phyloP scores from a whole-genome alignment of 2,113 vertebrate genomes.

The Empidonax traillii region DNA sequence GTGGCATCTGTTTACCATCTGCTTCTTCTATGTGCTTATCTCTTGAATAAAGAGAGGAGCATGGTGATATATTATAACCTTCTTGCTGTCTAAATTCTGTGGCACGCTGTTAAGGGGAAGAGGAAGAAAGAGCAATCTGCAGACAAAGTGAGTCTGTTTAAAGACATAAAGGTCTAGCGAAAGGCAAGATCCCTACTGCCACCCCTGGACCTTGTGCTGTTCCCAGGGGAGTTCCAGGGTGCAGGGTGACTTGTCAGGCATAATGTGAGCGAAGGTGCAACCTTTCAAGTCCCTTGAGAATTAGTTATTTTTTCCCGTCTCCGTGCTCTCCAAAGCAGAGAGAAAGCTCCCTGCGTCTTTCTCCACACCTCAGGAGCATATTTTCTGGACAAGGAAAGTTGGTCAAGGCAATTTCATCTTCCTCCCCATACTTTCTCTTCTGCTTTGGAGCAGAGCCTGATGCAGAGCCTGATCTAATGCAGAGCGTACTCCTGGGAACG shows the following conservation, averaged over 20 bases:
- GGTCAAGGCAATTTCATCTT: constrained; percentile 6
- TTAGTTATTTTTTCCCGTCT: neutral
- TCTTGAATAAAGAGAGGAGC: neutral
- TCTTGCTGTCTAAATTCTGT: neutral
- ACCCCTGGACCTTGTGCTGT: neutral
- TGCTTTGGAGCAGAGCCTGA: constrained; percentile 34
- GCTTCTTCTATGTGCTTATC: neutral
- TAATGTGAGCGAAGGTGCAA: neutral
- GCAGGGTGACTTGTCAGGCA: neutral
- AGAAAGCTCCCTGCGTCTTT: neutral
- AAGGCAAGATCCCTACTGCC: neutral
- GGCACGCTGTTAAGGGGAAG: neutral
- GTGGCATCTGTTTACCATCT: neutral
- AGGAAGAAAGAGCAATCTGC: neutral
- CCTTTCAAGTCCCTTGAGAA: neutral
- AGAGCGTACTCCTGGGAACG: neutral
- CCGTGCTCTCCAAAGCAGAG: neutral
- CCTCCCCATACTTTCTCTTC: neutral
- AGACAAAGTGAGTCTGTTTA: neutral
- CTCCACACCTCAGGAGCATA: neutral
- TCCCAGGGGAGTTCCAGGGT: neutral
- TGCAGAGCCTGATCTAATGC: constrained; percentile 34
- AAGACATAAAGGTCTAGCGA: neutral
- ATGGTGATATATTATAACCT: neutral
- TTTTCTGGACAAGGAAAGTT: neutral